Evolutionary conservation across 64 coral and sea anemone genomes (phyloP).

Genomic region (Exaiptasia diaphana): DNA sequence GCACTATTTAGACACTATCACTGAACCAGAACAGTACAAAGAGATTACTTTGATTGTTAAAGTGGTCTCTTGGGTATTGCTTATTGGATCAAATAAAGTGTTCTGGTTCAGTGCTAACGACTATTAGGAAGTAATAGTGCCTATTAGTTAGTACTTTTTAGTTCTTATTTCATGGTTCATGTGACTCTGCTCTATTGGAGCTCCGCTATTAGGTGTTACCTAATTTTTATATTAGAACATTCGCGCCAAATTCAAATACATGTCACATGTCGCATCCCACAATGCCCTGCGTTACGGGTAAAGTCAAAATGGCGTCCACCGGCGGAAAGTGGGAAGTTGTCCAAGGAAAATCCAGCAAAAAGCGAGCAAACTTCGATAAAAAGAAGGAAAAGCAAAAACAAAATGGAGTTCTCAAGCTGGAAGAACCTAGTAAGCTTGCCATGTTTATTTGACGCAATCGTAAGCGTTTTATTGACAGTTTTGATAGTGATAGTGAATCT

Average conservation of each 20-base stretch:
- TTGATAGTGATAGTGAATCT: background rate
- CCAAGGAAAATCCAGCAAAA: constrained; percentile 50
- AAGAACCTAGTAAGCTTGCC: constrained; percentile 29
- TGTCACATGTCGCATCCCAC: constrained; percentile 13
- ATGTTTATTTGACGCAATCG: background rate
- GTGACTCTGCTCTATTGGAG: too few relatives aligned
- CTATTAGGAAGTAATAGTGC: too few relatives aligned
- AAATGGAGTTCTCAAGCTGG: constrained; percentile 10
- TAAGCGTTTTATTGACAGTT: background rate
- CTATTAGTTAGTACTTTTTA: too few relatives aligned
- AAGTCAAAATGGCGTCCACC: constrained; percentile 57
- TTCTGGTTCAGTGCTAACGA: too few relatives aligned
- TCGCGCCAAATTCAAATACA: constrained; percentile 49
- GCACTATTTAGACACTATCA: too few relatives aligned
- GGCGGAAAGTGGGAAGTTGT: constrained; percentile 62
- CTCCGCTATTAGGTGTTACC: too few relatives aligned
- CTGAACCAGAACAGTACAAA: too few relatives aligned
- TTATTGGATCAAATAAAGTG: too few relatives aligned
- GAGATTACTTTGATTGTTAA: too few relatives aligned
- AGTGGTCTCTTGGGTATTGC: too few relatives aligned
- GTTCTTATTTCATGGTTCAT: too few relatives aligned
- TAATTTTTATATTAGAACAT: too few relatives aligned
- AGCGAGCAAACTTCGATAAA: constrained; percentile 12
- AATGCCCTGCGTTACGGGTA: background rate
- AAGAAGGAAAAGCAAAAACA: constrained; percentile 52